Percentiles rank a stretch among this genome's conserved stretches.
Conservation (phyloP, 2,113 vertebrate genomes). For the Ochotona princeps region DNA sequence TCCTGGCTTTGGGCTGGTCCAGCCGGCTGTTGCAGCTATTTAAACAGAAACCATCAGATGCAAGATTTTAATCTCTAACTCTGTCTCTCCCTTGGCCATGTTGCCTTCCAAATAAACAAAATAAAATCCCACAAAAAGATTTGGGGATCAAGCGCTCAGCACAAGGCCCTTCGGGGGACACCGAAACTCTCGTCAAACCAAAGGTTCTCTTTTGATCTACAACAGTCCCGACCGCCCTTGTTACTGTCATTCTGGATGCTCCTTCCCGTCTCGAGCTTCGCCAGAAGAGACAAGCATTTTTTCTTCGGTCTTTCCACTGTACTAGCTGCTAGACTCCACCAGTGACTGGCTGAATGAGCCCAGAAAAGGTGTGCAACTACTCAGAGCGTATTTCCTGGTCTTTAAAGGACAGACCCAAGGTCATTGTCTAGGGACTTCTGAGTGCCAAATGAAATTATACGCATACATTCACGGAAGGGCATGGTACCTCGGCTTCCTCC, state of each 20-base stretch:
- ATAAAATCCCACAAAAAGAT: no score
- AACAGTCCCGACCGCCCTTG: neutral
- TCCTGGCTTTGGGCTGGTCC: no score
- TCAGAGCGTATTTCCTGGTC: neutral
- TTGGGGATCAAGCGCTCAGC: no score
- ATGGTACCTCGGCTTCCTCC: neutral
- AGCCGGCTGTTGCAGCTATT: no score
- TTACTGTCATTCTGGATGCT: neutral
- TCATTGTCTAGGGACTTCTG: no score
- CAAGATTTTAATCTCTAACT: no score
- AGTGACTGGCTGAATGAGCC: neutral
- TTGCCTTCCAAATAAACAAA: no score
- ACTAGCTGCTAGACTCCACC: neutral
- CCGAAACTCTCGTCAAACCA: no score
- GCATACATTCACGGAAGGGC: rapidly evolving
- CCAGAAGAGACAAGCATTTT: neutral
- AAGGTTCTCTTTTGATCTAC: neutral
- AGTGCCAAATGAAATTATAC: neutral
- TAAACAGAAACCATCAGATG: no score
- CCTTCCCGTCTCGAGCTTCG: neutral
- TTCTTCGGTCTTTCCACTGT: neutral
- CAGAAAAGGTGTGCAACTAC: neutral
- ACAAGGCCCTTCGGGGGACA: no score
- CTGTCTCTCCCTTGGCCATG: no score
- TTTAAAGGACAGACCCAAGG: neutral